Evolutionary conservation across 92 coral and sea anemone genomes (phyloP), one percentile per base, ranked within the genome.

Genomic region (Chrysogorgia sp.): DNA sequence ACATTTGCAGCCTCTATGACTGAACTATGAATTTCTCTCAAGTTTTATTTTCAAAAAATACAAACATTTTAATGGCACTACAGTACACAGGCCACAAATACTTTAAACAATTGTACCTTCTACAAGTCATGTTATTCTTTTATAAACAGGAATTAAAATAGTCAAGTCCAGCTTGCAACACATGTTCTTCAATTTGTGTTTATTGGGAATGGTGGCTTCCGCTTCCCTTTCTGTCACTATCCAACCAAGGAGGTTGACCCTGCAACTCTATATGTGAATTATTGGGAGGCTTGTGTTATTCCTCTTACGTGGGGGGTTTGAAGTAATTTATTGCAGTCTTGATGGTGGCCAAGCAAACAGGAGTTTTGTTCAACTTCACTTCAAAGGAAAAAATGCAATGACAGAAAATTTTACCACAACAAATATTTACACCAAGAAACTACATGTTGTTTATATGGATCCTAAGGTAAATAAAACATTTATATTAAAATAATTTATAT

Each of bases 171-270:
- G 59, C 66, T 81, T 29, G 85, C 88, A 1, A 77, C 65, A 0
- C 85, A 83, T 72, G 91, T 87, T 1, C 83, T 87, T 2, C 91
- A 87, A 64, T 87, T 87, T 62, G 87, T 87, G 2, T 87, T 87
- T 24, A 34, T 83, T 40, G 79, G 88, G 14, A 62, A 83, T 56
- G 53, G 43, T 28, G 88, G 91, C 0, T 87, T 87, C 63, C 30
- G 87, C 22, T 82, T 87, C 49, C 90, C 90, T 20, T 87, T 87
- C 70, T 79, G 81, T 8, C 90, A 87, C 43, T 87, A 34, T 5
- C 87, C 90, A 41, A 83, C 90, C 14, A 82, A 76, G 58, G 81
- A 86, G 32, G 86, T 63, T 6, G 72, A 68, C 24, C 63, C 83
- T 8, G 45, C 83, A 0, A 25, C 80, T 1, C 61, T 82, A 24